phyloP scores from a whole-genome alignment of 2,797 vertebrate species.

The Merluccius polli region DNA sequence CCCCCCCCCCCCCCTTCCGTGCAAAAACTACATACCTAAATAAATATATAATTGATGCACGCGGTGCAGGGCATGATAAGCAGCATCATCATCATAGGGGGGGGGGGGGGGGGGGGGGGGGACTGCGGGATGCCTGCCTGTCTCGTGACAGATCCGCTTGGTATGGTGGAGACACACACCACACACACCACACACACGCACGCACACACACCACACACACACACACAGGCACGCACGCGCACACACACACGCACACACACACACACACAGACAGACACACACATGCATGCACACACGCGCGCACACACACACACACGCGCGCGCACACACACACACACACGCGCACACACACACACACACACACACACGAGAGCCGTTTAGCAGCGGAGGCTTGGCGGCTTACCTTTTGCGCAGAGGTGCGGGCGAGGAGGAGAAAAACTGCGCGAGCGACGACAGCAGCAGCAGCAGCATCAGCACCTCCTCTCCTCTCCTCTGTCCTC shows the following conservation, averaged over 20 bases:
- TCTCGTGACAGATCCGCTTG: not conserved
- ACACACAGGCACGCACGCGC: no score
- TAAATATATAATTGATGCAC: not conserved
- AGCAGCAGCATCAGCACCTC: no score
- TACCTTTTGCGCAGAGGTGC: slow-evolving; percentile 71
- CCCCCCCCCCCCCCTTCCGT: not conserved
- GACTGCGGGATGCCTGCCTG: not conserved
- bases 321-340: no score
- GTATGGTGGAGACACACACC: not conserved
- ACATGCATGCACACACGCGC: no score
- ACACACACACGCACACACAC: no score
- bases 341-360: not conserved
- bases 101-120: not conserved
- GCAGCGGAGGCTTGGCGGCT: slow-evolving; percentile 23
- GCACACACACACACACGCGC: no score
- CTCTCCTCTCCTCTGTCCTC: no score
- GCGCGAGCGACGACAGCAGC: not conserved
- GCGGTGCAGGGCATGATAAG: not conserved
- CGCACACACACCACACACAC: not conserved
- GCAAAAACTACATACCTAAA: not conserved
- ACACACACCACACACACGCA: no score
- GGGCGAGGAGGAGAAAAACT: slow-evolving; percentile 19
- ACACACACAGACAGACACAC: no score
- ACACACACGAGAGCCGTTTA: not conserved
- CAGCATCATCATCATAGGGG: no score